Base-by-base conservation (phyloP, 2,797 vertebrate genomes). In the Cetoscarus ocellatus region DNA sequence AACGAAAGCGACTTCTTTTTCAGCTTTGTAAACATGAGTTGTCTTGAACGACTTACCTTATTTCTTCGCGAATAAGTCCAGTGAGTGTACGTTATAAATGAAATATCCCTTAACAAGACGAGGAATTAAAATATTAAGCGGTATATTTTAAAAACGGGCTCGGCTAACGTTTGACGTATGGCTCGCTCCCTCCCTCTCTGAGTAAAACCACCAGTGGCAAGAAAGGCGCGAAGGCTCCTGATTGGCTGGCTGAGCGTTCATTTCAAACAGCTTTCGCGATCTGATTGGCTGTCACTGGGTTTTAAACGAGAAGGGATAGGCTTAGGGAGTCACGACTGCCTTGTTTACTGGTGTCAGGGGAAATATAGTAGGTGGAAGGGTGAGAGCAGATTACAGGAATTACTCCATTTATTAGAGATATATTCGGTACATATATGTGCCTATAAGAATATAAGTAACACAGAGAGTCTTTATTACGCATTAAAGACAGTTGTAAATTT, bases 221-320 rank as follows among this genome's bases (percentile, higher is more conserved):
- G 51, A 83, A 93, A 90, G 94, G 95, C 95, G 95, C 93, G 91
- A 95, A 95, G 88, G 40, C 43, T 17, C 14, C 19, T 77, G 83
- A 95, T 95, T 95, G 94, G 94, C 48, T 68, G 2, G 1, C 0
- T 6, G 4, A 14, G n/a, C 56, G 57, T 80, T 83, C 81, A 90
- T 86, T 95, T 94, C 78, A 94, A 95, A 93, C 54, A 0, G 45
- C 11, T 36, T n/a, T 49, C 48, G 48, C 14, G 1, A 56, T 78
- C 1, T 88, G 10, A 95, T 95, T 95, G 93, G 94, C 12, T 60
- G 5, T 0, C 0, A 0, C 9, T 7, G 56, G 65, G 74, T 83
- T 85, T 88, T 55, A 88, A 84, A 52, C 57, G 50, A 18, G 15
- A 27, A 10, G 15, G 8, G 84, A 88, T 88, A 89, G 85, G 88